Percentiles rank a stretch among this genome's conserved stretches.
These are phyloP conservation scores for Triplophysa tibetana DNA, from an alignment of 2,113 vertebrate genomes.

Conservation along the genomic window DNA sequence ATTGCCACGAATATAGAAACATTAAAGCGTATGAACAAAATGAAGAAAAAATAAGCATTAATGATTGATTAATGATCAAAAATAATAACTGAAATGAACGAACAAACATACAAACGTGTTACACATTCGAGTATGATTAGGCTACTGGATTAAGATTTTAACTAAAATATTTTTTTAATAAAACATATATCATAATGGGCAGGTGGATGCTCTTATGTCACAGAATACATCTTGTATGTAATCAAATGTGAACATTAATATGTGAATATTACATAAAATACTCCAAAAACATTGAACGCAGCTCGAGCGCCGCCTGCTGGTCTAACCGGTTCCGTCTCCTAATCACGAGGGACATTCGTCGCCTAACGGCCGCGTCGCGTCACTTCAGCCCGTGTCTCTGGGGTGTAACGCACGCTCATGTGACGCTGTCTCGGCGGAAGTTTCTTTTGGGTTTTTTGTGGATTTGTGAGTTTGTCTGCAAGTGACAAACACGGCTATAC, in stretches of 20 bases:
- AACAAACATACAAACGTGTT: background rate
- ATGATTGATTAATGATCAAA: too few species aligned
- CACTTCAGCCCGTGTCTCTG: background rate
- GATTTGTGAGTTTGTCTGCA: background rate
- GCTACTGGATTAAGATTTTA: background rate
- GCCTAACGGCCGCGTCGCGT: background rate
- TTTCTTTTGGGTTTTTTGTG: background rate
- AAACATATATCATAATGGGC: too few species aligned
- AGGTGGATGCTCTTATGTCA: too few species aligned
- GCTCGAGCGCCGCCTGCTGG: background rate
- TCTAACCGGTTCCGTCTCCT: too few species aligned
- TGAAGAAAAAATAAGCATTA: too few species aligned
- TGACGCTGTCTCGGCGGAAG: slow-evolving; percentile 25
- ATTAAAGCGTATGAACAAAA: too few species aligned
- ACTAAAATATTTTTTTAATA: background rate
- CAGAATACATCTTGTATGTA: too few species aligned
- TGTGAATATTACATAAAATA: too few species aligned
- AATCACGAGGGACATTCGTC: background rate
- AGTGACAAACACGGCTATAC: background rate
- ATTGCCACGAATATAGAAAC: too few species aligned
- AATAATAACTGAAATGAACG: background rate
- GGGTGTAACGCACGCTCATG: background rate
- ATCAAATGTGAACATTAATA: too few species aligned
- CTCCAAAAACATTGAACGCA: background rate
- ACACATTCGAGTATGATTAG: background rate